phyloP scores from a whole-genome alignment of 2,797 vertebrate genomes.

The Rhynchonycteris naso region DNA sequence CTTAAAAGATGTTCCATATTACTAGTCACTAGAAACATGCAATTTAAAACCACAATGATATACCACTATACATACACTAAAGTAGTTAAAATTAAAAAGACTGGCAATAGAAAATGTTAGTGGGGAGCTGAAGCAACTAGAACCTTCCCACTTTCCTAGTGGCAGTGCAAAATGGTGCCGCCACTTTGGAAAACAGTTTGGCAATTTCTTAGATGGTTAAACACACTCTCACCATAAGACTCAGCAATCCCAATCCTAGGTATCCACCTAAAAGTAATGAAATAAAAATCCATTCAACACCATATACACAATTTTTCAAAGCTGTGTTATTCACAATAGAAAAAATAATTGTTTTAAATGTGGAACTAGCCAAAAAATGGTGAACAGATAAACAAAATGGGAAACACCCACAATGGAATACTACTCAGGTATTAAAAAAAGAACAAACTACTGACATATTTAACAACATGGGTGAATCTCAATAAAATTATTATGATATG shows the following conservation, averaged over 20 bases:
- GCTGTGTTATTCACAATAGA: not conserved
- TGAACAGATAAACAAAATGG: constrained; percentile 1
- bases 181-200: not conserved
- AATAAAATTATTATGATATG: not conserved
- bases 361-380: not conserved
- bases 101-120: not conserved
- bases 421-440: constrained; percentile 19
- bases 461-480: not conserved
- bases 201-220: constrained; percentile 6
- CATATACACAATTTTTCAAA: constrained; percentile 2
- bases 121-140: not conserved
- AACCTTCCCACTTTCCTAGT: not conserved
- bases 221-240: not conserved
- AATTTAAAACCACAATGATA: not conserved
- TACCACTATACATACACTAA: not conserved
- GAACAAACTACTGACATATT: constrained; percentile 15
- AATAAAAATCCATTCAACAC: not conserved
- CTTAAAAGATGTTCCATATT: not conserved
- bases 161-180: not conserved
- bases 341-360: constrained; percentile 1
- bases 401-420: not conserved
- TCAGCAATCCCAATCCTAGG: not conserved
- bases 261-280: not conserved
- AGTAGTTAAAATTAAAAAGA: not conserved
- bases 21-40: not conserved